Conservation (phyloP, 2,797 vertebrate genomes). For the Amniataba percoides region DNA sequence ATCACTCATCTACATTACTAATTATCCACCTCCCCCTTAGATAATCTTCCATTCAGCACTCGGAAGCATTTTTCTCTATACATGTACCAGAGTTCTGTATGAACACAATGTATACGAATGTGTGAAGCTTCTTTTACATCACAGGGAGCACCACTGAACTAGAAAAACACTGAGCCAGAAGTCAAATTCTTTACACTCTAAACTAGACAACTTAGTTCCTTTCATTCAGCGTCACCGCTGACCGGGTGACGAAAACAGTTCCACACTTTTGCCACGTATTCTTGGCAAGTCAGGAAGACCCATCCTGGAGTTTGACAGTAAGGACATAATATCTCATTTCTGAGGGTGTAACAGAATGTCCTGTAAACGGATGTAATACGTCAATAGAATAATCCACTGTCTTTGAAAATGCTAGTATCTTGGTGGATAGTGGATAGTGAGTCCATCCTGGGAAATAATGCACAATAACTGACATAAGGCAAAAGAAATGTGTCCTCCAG, state of each 20-base stretch:
- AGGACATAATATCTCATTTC: too few relatives aligned
- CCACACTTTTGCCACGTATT: neutral
- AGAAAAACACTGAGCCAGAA: neutral
- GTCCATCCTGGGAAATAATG: neutral
- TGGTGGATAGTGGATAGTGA: neutral
- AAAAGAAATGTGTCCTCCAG: neutral
- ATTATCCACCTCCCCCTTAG: constrained; percentile 15
- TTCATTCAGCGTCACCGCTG: neutral
- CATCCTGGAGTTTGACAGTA: neutral
- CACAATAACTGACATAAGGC: neutral
- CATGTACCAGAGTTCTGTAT: neutral
- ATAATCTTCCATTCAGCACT: neutral
- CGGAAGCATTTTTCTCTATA: neutral
- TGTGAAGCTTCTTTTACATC: constrained; percentile 20
- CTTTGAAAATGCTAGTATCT: neutral
- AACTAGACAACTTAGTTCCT: neutral
- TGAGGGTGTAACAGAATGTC: neutral
- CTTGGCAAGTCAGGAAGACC: neutral
- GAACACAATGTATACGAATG: neutral
- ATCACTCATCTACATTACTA: neutral
- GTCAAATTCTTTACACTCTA: constrained; percentile 8
- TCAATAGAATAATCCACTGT: neutral
- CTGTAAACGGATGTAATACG: neutral
- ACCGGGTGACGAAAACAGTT: neutral
- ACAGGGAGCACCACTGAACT: neutral